Evolutionary conservation across 1,140 invertebrate genomes (phyloP).

Genomic region (Babylonia areolata): DNA sequence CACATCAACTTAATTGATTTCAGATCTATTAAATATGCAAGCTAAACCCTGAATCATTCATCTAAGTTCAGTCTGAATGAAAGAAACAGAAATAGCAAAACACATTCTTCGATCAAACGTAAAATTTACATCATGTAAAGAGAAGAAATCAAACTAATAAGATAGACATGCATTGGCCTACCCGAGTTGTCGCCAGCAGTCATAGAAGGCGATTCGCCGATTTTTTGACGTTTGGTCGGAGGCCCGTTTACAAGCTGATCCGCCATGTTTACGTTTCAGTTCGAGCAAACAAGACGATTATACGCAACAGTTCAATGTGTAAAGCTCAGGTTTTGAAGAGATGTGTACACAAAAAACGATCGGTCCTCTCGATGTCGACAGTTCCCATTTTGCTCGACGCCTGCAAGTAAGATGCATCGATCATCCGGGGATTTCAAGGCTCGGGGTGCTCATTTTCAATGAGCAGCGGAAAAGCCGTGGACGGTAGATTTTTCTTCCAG

Average conservation of each 20-base stretch:
- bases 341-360: constrained; percentile 14
- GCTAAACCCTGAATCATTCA: too few species aligned
- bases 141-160: neutral
- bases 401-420: constrained; percentile 34
- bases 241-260: constrained; percentile 96
- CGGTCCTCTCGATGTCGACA: constrained; percentile 17
- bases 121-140: neutral
- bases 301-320: neutral
- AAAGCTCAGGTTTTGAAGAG: neutral
- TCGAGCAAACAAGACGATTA: neutral
- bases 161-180: constrained; percentile 77
- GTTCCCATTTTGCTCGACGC: constrained; percentile 46
- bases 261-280: constrained; percentile 76
- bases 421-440: constrained; percentile 45
- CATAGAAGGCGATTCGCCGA: constrained; percentile 87
- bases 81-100: too few species aligned
- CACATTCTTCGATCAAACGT: neutral
- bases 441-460: constrained; percentile 44
- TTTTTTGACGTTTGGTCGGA: constrained; percentile 93
- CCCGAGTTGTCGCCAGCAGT: constrained; percentile 83
- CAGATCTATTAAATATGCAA: too few species aligned
- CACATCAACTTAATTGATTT: too few species aligned
- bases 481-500: constrained; percentile 38
- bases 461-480: constrained; percentile 51
- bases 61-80: too few species aligned